Conservation (phyloP, 2,797 vertebrate species). For the Diglossa cyanea region DNA sequence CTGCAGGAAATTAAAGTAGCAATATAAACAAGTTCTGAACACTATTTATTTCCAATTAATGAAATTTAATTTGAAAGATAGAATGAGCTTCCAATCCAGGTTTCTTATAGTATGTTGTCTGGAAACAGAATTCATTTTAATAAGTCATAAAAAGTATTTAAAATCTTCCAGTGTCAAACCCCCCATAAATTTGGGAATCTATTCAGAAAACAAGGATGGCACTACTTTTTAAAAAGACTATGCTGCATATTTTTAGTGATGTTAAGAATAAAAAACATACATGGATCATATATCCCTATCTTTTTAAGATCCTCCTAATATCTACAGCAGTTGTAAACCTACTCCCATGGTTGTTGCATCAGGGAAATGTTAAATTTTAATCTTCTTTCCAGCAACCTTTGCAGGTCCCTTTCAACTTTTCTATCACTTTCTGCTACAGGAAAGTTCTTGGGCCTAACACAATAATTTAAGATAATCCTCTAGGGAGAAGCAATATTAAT, state of each 20-base stretch:
- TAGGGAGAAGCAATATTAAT: not conserved
- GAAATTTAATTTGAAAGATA: slow-evolving; percentile 20
- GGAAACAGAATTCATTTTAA: not conserved
- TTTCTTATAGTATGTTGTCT: not conserved
- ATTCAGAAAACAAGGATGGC: not conserved
- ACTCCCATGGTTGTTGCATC: not conserved
- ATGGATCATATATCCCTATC: not conserved
- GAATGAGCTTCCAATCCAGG: not conserved
- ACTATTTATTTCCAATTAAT: slow-evolving; percentile 42
- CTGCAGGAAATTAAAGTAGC: slow-evolving; percentile 15
- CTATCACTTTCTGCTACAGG: not conserved
- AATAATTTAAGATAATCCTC: not conserved
- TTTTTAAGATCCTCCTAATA: not conserved
- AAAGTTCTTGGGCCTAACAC: not conserved
- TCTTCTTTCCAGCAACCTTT: not conserved
- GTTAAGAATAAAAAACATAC: not conserved
- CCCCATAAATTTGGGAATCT: not conserved
- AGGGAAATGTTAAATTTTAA: not conserved
- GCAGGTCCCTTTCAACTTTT: not conserved
- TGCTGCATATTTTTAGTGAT: not conserved
- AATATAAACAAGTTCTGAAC: slow-evolving; percentile 4
- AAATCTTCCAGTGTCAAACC: not conserved
- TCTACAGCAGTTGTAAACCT: not conserved
- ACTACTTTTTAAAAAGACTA: not conserved
- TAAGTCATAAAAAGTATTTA: not conserved